Evolutionary conservation across 2,888 invertebrate species (phyloP).

Genomic region (Phengaris arion): DNA sequence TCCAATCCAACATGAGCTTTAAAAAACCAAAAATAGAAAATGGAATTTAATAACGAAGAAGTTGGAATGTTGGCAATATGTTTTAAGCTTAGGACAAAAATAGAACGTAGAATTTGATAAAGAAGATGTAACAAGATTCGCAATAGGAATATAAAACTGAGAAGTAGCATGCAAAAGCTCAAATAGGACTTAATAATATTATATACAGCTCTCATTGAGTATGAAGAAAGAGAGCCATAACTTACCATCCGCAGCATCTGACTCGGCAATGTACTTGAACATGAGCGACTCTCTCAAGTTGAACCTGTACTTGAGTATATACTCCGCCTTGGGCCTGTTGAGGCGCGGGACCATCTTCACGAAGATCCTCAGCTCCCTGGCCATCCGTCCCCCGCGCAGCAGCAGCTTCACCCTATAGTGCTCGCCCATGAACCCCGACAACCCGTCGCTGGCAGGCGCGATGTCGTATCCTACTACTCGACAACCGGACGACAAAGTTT

Average conservation of each 20-base stretch:
- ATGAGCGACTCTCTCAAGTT: slow-evolving; percentile 57
- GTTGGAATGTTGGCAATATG: too few relatives aligned
- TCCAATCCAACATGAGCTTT: background rate
- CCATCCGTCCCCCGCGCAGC: slow-evolving; percentile 42
- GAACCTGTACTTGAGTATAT: slow-evolving; percentile 52
- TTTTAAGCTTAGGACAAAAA: too few relatives aligned
- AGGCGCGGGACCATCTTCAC: slow-evolving; percentile 56
- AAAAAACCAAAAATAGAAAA: background rate
- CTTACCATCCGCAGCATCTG: slow-evolving; percentile 43
- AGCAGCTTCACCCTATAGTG: slow-evolving; percentile 52
- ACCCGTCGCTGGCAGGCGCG: slow-evolving; percentile 51
- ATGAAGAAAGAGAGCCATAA: background rate
- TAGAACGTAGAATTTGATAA: background rate
- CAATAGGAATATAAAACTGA: background rate
- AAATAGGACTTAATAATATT: background rate
- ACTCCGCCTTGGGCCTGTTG: slow-evolving; percentile 58
- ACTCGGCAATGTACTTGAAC: slow-evolving; percentile 54
- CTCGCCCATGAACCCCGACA: slow-evolving; percentile 63
- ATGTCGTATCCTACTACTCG: slow-evolving; percentile 44
- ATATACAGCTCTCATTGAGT: too few relatives aligned
- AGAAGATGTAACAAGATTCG: background rate
- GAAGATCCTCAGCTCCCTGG: slow-evolving; percentile 50
- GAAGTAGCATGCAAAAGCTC: background rate
- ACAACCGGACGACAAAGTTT: slow-evolving; percentile 40
- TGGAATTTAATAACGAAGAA: too few relatives aligned